Conservation (phyloP, 2,113 vertebrate species). For the Xenopus tropicalis region DNA sequence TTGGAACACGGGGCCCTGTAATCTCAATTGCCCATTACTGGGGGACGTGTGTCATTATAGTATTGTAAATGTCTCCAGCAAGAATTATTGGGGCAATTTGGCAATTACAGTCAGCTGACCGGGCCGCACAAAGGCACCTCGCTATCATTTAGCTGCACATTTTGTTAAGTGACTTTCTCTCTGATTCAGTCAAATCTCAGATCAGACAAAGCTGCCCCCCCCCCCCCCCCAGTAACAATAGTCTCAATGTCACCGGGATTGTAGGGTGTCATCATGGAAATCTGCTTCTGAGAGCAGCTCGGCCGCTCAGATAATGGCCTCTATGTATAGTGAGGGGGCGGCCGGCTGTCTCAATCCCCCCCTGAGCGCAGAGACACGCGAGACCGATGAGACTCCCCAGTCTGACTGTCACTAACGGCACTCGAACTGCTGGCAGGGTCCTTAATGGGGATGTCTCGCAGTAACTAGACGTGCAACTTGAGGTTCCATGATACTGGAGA, state of each 20-base stretch:
- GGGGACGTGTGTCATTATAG: conserved; percentile 28
- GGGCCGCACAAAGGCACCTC: conserved; percentile 4
- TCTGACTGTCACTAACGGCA: no score
- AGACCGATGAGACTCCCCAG: background rate
- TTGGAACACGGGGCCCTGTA: conserved; percentile 30
- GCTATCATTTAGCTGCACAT: conserved; percentile 1
- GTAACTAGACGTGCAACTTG: no score
- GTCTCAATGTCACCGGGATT: no score
- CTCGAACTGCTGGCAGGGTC: no score
- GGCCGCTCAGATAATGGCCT: no score
- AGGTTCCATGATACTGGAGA: no score
- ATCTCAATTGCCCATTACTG: conserved; percentile 40
- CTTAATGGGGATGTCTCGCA: no score
- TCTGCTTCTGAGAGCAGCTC: no score
- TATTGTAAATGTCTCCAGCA: conserved; percentile 41
- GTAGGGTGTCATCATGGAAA: no score
- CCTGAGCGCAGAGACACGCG: background rate
- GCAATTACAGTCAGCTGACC: conserved; percentile 31
- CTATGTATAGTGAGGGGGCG: background rate
- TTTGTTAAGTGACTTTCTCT: conserved; percentile 2
- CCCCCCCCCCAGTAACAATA: background rate
- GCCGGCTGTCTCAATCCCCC: no score
- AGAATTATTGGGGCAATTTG: conserved; percentile 43
- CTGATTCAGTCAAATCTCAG: background rate
- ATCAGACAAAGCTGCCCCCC: background rate